Base-by-base conservation (phyloP, 2,888 invertebrate species). In the Oxytorus armatus region DNA sequence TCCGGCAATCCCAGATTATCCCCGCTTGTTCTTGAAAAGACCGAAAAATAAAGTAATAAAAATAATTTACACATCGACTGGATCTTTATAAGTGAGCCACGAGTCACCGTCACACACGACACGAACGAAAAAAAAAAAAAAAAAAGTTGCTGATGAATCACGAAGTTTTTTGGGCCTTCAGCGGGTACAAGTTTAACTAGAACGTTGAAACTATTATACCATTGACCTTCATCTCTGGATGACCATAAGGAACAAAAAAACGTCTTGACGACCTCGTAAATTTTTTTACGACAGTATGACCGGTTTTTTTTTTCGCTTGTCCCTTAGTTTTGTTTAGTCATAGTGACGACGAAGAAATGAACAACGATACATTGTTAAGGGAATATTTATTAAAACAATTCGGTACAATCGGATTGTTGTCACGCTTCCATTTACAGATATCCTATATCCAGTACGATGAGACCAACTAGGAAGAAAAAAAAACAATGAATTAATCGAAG, bases 81-180 rank as follows among this genome's bases (percentile, higher is more conserved):
- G 8, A 44, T n/a, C 57, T 69, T 29, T 53, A 23, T 44, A 57
- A 21, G 14, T 7, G 14, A 47, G 5, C 36, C 16, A 36, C 16
- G 14, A 16, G 11, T 4, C 16, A 11, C 39, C 25, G n/a, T 10
- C 10, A 51, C 44, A 18, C 4, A 29, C 39, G 39, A 47, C 14
- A 10, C n/a, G n/a, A n/a, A 68, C 21, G 42, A 16, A 44, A 42
- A 47, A 57, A 65, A 65, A 25, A 47, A 65, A 36, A 25, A 72
- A 65, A 47, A 29, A 70, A 44, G 18, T 39, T 57, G 76, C 39
- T 14, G 42, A 68, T 80, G 80, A 80, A 77, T 80, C 80, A 80
- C 57, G 63, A 63, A 57, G 25, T 55, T 69, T 33, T 53, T 53
- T 57, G 36, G 57, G 47, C 80, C 80, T 69, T 73, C 44, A 53